phyloP scores from a whole-genome alignment of 1,140 invertebrate genomes.

The Euura lappo region DNA sequence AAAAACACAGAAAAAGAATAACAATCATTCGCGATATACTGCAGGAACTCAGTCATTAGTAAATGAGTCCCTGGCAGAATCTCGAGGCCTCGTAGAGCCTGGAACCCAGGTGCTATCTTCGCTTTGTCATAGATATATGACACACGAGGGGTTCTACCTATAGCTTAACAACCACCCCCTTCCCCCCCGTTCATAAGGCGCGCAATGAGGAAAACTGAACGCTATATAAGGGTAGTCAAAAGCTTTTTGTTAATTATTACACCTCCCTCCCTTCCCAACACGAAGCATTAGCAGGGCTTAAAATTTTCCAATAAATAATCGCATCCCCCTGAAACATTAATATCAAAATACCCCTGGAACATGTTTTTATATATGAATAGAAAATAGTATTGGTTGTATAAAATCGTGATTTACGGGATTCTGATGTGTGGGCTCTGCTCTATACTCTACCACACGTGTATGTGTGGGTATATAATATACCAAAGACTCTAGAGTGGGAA shows the following conservation, averaged over 20 bases:
- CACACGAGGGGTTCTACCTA: background rate
- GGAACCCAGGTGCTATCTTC: slow-evolving; percentile 41
- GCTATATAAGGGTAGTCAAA: slow-evolving; percentile 27
- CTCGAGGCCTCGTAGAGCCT: background rate
- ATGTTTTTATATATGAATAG: too few species aligned
- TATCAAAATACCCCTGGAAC: too few species aligned
- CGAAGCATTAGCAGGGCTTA: slow-evolving; percentile 42
- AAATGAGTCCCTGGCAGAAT: slow-evolving; percentile 46
- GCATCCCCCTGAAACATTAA: background rate
- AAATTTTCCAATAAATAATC: slow-evolving; percentile 48
- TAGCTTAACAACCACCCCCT: background rate
- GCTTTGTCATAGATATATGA: slow-evolving; percentile 1
- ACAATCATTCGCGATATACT: slow-evolving; percentile 9
- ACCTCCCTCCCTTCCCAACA: slow-evolving; percentile 21
- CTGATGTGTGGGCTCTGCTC: too few species aligned
- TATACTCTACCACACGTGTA: background rate
- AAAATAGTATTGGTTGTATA: too few species aligned
- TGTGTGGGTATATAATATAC: background rate
- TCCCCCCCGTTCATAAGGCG: background rate
- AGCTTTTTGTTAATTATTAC: slow-evolving; percentile 52
- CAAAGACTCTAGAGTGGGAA: slow-evolving; percentile 10
- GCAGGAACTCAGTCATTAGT: slow-evolving; percentile 51
- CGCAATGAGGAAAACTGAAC: slow-evolving; percentile 5
- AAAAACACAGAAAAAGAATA: background rate
- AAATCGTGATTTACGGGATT: too few species aligned